A percentile compares a stretch with the other conserved stretches of the same genome.
phyloP scores from a whole-genome alignment of 1,140 invertebrate species.

The Lethrus apterus region DNA sequence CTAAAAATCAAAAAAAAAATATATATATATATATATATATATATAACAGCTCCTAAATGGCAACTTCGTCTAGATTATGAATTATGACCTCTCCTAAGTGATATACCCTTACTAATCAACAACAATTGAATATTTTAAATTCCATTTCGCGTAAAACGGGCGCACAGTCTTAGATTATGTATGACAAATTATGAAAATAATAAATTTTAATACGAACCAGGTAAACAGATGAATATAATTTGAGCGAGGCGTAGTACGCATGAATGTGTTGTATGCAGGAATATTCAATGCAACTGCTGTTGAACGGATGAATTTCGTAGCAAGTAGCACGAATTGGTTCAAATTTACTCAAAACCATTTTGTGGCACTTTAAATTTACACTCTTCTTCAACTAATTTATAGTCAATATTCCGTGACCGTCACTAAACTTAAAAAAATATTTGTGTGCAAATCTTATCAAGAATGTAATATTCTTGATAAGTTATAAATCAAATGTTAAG shows the following conservation, averaged over 20 bases:
- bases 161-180: neutral
- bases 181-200: neutral
- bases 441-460: neutral
- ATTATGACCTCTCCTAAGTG: too few species aligned
- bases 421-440: neutral
- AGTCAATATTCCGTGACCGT: neutral
- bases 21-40: too few species aligned
- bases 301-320: constrained; percentile 4
- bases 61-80: too few species aligned
- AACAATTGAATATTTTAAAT: too few species aligned
- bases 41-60: too few species aligned
- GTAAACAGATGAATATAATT: constrained; percentile 8
- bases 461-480: neutral
- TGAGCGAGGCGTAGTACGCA: constrained; percentile 1
- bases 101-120: too few species aligned
- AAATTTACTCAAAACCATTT: constrained; percentile 4
- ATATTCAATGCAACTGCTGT: constrained; percentile 3
- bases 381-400: neutral
- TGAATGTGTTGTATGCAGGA: neutral
- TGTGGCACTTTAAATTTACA: neutral
- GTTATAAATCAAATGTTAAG: neutral
- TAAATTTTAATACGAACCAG: neutral
- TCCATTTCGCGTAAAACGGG: too few species aligned
- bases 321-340: neutral
- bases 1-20: too few species aligned